Evolutionary conservation across 1,140 invertebrate genomes (phyloP), one percentile per base, ranked within the genome.

Genomic region (Agrilus planipennis): DNA sequence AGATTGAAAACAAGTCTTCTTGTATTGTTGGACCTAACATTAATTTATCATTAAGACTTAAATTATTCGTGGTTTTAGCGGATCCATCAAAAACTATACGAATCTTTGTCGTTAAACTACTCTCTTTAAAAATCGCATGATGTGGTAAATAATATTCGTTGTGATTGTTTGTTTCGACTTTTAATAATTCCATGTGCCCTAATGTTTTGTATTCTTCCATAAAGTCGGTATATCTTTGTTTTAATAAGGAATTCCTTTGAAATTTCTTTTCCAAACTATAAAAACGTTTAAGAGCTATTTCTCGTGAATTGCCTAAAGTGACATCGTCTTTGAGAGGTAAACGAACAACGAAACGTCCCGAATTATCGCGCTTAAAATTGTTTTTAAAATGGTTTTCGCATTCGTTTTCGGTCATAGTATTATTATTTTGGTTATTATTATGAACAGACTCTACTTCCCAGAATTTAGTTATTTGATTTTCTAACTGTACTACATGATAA

Each of bases 61-160:
- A 35, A 20, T 52, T 48, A 14, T 41, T 42, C 9, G 39, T 38
- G 10, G 50, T 42, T 40, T 41, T 45, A 2, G 50, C 50, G 14
- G 64, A 65, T 1, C 57, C 60, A 19, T 61, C 50, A 37, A 59
- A 59, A 5, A 60, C 47, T 40, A 61, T 46, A 45, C 54, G 40
- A 3, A 57, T 3, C 42, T 53, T 57, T 4, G 53, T 57, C 1
- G 53, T 60, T 16, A 50, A 43, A 18, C 51, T 60, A n/a, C n/a
- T n/a, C n/a, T 45, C 40, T 36, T 51, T 41, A 3, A 60, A 11
- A 6, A 60, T 54, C 16, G 53, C 46, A 22, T 57, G 52, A 44
- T 60, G 55, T 14, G 53, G 54, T 35, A 60, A 30, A 37, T 57
- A 58, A 11, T 5, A 6, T 31, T 9, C 15, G 15, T 11, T 15